Evolutionary conservation across 2,797 vertebrate species (phyloP).

Genomic region (Orestias chungarensis): DNA sequence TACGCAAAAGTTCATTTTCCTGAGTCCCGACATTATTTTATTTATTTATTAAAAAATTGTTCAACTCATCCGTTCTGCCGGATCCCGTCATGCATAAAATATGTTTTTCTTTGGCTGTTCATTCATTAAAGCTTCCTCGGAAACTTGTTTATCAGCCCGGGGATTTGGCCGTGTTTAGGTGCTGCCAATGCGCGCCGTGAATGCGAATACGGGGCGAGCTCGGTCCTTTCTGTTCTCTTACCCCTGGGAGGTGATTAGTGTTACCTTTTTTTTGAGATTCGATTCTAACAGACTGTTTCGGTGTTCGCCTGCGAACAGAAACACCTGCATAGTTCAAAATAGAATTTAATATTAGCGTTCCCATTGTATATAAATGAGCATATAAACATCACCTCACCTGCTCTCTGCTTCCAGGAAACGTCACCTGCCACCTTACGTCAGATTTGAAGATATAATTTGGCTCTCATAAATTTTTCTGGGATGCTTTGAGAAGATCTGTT

Average conservation of each 20-base stretch:
- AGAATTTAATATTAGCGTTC: constrained; percentile 17
- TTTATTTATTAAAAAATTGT: constrained; percentile 16
- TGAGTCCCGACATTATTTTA: constrained; percentile 10
- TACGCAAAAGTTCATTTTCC: constrained; percentile 49
- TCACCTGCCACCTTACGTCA: not conserved
- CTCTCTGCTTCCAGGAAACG: not conserved
- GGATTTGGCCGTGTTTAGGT: constrained; percentile 6
- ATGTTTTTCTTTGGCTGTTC: constrained; percentile 42
- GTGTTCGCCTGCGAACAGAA: constrained; percentile 6
- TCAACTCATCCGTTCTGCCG: not conserved
- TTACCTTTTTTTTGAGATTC: constrained; percentile 47
- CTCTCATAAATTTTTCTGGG: not conserved
- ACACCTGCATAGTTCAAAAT: constrained; percentile 20
- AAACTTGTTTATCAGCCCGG: constrained; percentile 33
- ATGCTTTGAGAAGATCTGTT: not conserved
- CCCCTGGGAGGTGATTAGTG: constrained; percentile 59
- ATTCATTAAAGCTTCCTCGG: constrained; percentile 41
- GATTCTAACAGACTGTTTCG: constrained; percentile 32
- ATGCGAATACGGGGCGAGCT: not conserved
- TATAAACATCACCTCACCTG: not conserved
- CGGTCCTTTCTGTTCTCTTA: constrained; percentile 12
- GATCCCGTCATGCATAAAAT: constrained; percentile 32
- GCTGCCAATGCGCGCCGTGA: constrained; percentile 1
- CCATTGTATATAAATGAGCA: constrained; percentile 6
- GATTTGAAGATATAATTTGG: not conserved